These are phyloP conservation scores for Montipora cactus DNA, from an alignment of 64 coral and sea anemone species.

Conservation along the genomic window DNA sequence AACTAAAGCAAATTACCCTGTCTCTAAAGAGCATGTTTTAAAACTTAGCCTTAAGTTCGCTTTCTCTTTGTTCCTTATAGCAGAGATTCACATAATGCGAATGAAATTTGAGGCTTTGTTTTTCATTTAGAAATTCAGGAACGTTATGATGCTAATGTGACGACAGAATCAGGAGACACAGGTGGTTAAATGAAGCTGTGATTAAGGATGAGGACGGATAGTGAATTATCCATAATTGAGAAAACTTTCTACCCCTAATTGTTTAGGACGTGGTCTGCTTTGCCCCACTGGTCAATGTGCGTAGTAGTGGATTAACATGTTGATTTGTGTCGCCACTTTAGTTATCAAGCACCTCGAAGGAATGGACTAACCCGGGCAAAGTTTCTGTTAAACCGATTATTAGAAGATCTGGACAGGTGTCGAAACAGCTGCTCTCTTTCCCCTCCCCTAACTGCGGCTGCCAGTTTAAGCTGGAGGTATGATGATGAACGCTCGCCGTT, in stretches of 20 bases:
- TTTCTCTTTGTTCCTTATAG: too few species aligned
- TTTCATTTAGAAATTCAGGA: neutral
- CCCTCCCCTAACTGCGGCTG: slow-evolving; percentile 84
- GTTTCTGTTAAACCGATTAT: slow-evolving; percentile 93
- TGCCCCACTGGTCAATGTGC: neutral
- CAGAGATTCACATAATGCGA: too few species aligned
- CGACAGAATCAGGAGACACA: neutral
- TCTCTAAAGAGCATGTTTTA: neutral
- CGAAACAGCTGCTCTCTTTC: slow-evolving; percentile 66
- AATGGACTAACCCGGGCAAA: slow-evolving; percentile 73
- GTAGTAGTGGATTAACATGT: slow-evolving; percentile 18
- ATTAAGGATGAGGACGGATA: neutral
- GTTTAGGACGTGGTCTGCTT: neutral
- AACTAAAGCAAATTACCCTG: too few species aligned
- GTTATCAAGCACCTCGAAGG: slow-evolving; percentile 68
- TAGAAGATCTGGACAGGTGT: slow-evolving; percentile 87
- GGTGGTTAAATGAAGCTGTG: neutral
- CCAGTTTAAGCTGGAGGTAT: slow-evolving; percentile 86
- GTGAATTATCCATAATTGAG: neutral
- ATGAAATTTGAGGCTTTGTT: neutral
- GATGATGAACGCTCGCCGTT: slow-evolving; percentile 36
- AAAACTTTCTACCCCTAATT: neutral
- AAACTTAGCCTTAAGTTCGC: neutral
- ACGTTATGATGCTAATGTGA: neutral
- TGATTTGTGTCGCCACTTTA: slow-evolving; percentile 59